Evolutionary conservation across 2,797 vertebrate species (phyloP), one percentile per base, ranked within the genome.

Genomic region (Channallabes apus): DNA sequence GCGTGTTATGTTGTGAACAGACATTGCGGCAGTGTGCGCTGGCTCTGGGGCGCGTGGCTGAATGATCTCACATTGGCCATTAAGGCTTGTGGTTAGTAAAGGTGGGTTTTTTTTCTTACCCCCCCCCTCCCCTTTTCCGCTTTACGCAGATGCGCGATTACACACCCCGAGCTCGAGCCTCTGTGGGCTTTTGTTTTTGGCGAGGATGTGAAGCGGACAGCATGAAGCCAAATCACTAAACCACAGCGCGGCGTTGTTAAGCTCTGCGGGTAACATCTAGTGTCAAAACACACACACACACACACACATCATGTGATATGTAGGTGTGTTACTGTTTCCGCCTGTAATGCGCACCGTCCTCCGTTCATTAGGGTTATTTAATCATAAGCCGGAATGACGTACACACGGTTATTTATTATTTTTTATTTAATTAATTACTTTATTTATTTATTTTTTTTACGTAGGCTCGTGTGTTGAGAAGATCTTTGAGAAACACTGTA

Each of bases 1-100:
- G 35, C 75, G 83, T 61, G 84, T 2, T 6, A 67, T 59, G 65
- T 46, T 91, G 90, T 91, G 88, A 86, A 86, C 87, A 92, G 92
- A 88, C 93, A 93, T 93, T 95, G 95, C 95, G 94, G 94, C 94
- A 95, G 88, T 93, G 92, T 89, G 79, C 91, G 91, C 93, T 78
- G 91, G 93, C 93, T 92, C 90, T 90, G 91, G 90, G 92, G 72
- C 88, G 82, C 65, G 65, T 91, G 88, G 85, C 86, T 88, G 87
- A 78, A 82, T 75, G 90, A 90, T 91, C 93, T 87, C 87, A 81
- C 83, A 81, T 27, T 64, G 62, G 80, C 77, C 85, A 92, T 90
- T 91, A 92, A 94, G 91, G 92, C 93, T 92, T 93, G 92, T 94
- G 91, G 92, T 67, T 58, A 46, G 56, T 35, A 20, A 46, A 46